Evolutionary conservation across 1,140 invertebrate genomes (phyloP).

Genomic region (Pollicipes pollicipes): DNA sequence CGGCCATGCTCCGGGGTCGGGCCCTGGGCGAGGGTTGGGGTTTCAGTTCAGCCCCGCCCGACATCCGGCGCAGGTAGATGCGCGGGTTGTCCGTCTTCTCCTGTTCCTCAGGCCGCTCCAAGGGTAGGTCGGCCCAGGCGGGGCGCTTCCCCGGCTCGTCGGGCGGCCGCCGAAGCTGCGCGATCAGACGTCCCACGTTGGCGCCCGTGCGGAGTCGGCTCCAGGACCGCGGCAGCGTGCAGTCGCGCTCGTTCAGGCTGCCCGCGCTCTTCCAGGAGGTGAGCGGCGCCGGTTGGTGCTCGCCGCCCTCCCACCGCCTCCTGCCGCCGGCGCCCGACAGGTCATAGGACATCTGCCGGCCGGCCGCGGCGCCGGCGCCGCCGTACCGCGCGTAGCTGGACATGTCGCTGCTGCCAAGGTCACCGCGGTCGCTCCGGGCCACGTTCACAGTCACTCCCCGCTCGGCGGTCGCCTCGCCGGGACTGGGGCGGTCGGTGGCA

Average conservation of each 20-base stretch:
- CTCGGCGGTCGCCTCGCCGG: too few relatives aligned
- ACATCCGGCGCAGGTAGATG: too few relatives aligned
- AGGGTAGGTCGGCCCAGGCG: background rate
- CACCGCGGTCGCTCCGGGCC: too few relatives aligned
- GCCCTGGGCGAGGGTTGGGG: background rate
- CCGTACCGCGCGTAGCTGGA: background rate
- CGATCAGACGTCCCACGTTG: background rate
- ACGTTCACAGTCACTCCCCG: too few relatives aligned
- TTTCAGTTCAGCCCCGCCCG: too few relatives aligned
- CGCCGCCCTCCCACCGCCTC: background rate
- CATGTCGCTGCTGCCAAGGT: background rate
- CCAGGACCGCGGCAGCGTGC: background rate
- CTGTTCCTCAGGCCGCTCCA: too few relatives aligned
- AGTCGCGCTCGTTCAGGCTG: background rate
- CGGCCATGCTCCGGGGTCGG: background rate
- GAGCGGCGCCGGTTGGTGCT: background rate
- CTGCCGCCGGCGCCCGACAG: too few relatives aligned
- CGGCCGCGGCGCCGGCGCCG: too few relatives aligned
- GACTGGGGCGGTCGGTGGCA: too few relatives aligned
- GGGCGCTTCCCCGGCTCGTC: background rate
- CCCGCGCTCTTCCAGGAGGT: background rate
- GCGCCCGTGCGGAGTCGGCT: background rate
- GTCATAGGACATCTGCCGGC: too few relatives aligned
- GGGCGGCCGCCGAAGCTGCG: background rate
- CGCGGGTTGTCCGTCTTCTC: background rate